A percentile compares a stretch with the other conserved stretches of the same genome.
Evolutionary conservation across 2,888 invertebrate species (phyloP).

Genomic region (Campoletis raptor): DNA sequence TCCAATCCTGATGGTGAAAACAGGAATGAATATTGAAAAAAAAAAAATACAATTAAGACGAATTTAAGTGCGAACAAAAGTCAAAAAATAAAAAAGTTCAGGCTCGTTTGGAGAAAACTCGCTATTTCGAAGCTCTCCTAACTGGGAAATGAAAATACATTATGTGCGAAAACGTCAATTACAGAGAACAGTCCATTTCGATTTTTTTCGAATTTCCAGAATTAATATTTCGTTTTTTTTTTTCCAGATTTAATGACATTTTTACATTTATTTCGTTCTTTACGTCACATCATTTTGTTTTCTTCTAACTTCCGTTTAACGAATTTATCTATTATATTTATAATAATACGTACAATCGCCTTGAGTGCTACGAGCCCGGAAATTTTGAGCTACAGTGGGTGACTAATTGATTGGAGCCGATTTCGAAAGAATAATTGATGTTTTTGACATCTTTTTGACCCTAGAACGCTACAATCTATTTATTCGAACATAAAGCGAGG

Average conservation of each 20-base stretch:
- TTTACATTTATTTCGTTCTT: neutral
- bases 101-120: conserved; percentile 36
- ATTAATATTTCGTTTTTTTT: no score
- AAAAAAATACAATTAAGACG: neutral
- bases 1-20: neutral
- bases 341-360: neutral
- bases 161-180: conserved; percentile 8
- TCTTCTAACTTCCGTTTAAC: conserved; percentile 31
- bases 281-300: conserved; percentile 1
- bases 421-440: neutral
- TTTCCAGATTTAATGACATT: neutral
- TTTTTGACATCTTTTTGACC: no score
- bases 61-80: neutral
- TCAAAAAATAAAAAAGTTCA: neutral
- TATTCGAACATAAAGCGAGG: no score
- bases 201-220: no score
- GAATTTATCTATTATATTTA: conserved; percentile 47
- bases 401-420: neutral
- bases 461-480: no score
- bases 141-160: conserved; percentile 29
- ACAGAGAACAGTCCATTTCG: neutral
- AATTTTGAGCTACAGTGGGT: neutral
- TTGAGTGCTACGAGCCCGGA: neutral
- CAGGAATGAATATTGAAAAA: neutral
- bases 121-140: conserved; percentile 37